Percentiles rank a stretch among this genome's conserved stretches.
Conservation (phyloP, 2,797 vertebrate species). For the Poecilia picta region DNA sequence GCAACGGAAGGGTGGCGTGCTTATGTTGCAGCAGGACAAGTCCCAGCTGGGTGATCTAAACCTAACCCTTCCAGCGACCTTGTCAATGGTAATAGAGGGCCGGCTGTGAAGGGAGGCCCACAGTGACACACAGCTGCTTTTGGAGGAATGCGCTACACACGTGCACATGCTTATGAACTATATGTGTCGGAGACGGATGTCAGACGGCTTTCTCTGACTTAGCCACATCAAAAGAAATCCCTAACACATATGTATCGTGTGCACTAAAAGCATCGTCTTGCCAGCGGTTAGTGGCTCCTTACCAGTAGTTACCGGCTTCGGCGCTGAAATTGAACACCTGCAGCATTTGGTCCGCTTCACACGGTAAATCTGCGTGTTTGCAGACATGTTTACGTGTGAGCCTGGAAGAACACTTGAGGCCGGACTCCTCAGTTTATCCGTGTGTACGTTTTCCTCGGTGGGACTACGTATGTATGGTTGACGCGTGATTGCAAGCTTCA, state of each 20-base stretch:
- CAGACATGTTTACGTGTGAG: slow-evolving; percentile 3
- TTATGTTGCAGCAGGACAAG: slow-evolving; percentile 43
- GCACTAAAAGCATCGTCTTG: slow-evolving; percentile 31
- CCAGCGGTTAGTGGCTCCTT: slow-evolving; percentile 43
- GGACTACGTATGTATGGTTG: slow-evolving; percentile 12
- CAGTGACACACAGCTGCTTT: slow-evolving; percentile 65
- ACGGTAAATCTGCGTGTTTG: slow-evolving; percentile 26
- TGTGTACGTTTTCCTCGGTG: slow-evolving; percentile 15
- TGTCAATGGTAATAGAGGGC: slow-evolving; percentile 41
- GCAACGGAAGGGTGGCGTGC: slow-evolving; percentile 30
- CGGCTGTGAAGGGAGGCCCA: slow-evolving; percentile 59
- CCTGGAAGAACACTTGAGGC: slow-evolving; percentile 8
- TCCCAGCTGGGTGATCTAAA: slow-evolving; percentile 67
- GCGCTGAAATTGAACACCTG: slow-evolving; percentile 24
- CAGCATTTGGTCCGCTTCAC: slow-evolving; percentile 34
- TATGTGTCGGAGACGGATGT: slow-evolving; percentile 27
- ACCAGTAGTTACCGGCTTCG: slow-evolving; percentile 44
- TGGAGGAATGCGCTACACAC: slow-evolving; percentile 17
- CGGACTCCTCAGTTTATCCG: not conserved
- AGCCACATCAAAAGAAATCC: slow-evolving; percentile 8
- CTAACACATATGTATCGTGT: not conserved
- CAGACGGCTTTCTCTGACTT: slow-evolving; percentile 15
- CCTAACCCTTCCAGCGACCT: slow-evolving; percentile 60
- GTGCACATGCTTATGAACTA: not conserved
- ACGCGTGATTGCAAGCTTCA: slow-evolving; percentile 5